These are phyloP conservation scores for Sitodiplosis mosellana DNA, from an alignment of 1,140 invertebrate genomes.

Conservation along the genomic window DNA sequence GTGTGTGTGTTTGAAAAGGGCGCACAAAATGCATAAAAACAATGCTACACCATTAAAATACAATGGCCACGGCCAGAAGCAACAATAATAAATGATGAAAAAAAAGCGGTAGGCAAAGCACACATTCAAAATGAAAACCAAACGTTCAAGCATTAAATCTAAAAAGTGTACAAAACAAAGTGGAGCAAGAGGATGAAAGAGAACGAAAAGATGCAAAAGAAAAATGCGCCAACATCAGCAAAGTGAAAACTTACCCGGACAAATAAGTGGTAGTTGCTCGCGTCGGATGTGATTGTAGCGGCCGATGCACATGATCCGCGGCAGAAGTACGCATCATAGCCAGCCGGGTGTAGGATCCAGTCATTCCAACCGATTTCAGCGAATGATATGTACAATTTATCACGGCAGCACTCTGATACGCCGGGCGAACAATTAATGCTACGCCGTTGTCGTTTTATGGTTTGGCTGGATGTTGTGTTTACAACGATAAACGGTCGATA, in stretches of 20 bases:
- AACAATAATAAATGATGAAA: no score
- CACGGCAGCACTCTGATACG: constrained; percentile 61
- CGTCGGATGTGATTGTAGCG: constrained; percentile 41
- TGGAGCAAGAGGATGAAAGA: not conserved
- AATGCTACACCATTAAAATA: no score
- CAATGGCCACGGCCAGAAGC: no score
- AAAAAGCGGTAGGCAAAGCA: no score
- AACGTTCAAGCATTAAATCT: no score
- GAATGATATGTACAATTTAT: constrained; percentile 64
- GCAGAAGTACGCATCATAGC: constrained; percentile 72
- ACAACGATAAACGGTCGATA: constrained; percentile 54
- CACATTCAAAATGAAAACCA: no score
- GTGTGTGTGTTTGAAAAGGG: no score
- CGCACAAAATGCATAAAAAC: no score
- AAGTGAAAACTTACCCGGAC: constrained; percentile 49
- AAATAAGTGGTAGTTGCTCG: constrained; percentile 46
- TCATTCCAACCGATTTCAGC: constrained; percentile 70
- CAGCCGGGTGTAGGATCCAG: constrained; percentile 64
- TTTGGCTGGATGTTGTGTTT: constrained; percentile 37
- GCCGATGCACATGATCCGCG: constrained; percentile 54
- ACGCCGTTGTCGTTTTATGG: constrained; percentile 35
- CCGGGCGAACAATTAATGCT: constrained; percentile 47
- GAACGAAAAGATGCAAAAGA: constrained; percentile 1
- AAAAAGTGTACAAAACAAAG: not conserved
- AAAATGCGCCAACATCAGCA: no score